Conservation (phyloP, 1,140 invertebrate genomes). For the Trialeurodes vaporariorum region DNA sequence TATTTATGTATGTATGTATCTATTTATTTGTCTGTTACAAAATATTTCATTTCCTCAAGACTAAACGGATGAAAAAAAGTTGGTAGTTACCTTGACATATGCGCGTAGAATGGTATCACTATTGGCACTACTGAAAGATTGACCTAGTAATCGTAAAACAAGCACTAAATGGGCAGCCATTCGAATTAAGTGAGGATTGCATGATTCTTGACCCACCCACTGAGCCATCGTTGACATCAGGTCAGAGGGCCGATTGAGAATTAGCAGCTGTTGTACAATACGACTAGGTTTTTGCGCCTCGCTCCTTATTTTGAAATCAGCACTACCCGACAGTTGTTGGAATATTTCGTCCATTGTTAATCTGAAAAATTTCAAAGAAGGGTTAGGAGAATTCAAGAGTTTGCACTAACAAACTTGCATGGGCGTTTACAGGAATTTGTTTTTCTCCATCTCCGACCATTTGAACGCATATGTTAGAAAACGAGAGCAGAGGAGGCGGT, state of each 20-base stretch:
- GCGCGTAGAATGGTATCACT: conserved; percentile 60
- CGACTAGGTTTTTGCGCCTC: conserved; percentile 47
- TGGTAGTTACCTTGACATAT: conserved; percentile 45
- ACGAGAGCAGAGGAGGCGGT: too few relatives aligned
- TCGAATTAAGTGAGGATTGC: conserved; percentile 48
- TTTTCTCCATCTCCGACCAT: too few relatives aligned
- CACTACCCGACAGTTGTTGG: conserved; percentile 44
- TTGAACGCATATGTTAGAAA: too few relatives aligned
- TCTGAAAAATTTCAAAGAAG: conserved; percentile 29
- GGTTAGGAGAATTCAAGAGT: neutral
- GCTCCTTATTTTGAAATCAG: conserved; percentile 37
- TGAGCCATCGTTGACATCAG: conserved; percentile 47
- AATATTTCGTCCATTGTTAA: conserved; percentile 61
- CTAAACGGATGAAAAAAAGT: too few relatives aligned
- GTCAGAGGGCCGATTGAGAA: conserved; percentile 53
- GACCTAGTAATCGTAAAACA: conserved; percentile 65
- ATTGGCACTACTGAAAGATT: conserved; percentile 41
- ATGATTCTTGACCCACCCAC: conserved; percentile 27
- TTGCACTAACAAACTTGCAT: too few relatives aligned
- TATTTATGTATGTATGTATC: too few relatives aligned
- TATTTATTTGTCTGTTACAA: too few relatives aligned
- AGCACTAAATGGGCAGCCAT: conserved; percentile 77
- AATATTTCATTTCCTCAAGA: too few relatives aligned
- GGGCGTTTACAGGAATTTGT: too few relatives aligned
- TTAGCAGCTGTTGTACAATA: conserved; percentile 62